Conservation (phyloP, 2,113 vertebrate genomes). For the Thunnus thynnus region DNA sequence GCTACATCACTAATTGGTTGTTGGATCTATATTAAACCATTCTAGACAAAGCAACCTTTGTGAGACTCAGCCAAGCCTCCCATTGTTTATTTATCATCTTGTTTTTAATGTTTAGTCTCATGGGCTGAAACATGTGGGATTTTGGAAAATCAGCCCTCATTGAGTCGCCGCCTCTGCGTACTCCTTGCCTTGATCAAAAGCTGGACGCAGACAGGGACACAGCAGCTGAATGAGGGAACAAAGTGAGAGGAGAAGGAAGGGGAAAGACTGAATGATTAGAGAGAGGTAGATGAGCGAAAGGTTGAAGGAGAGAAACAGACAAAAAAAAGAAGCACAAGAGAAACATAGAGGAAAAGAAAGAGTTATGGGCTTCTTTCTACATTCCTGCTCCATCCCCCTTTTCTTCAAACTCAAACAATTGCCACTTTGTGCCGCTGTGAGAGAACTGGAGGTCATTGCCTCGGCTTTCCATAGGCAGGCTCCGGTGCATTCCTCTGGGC, state of each 20-base stretch:
- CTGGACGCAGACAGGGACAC: slow-evolving; percentile 17
- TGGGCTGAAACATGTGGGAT: slow-evolving; percentile 10
- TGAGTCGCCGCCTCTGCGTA: slow-evolving; percentile 2
- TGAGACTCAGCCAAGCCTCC: not conserved
- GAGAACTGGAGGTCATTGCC: slow-evolving; percentile 78
- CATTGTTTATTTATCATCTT: slow-evolving; percentile 31
- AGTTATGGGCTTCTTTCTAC: slow-evolving; percentile 83
- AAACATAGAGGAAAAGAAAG: slow-evolving; percentile 63
- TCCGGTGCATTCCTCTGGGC: slow-evolving; percentile 82
- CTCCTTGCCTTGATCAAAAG: slow-evolving; percentile 40
- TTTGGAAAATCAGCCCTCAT: slow-evolving; percentile 7
- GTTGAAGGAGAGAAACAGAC: slow-evolving; percentile 22
- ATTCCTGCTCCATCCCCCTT: slow-evolving; percentile 83
- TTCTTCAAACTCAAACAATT: slow-evolving; percentile 84
- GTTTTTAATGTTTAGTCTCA: slow-evolving; percentile 36
- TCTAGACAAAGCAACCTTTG: not conserved
- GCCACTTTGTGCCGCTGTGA: slow-evolving; percentile 83
- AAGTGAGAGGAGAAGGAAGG: slow-evolving; percentile 39
- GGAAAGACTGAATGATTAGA: slow-evolving; percentile 42
- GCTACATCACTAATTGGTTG: slow-evolving; percentile 9
- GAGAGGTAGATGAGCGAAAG: slow-evolving; percentile 26
- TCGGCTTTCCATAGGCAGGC: slow-evolving; percentile 79
- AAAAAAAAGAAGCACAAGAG: slow-evolving; percentile 59
- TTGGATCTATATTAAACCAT: slow-evolving; percentile 16
- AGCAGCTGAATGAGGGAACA: slow-evolving; percentile 31